These are phyloP conservation scores for Mionectes olivaceus DNA, from an alignment of 2,797 vertebrate species.

Conservation along the genomic window DNA sequence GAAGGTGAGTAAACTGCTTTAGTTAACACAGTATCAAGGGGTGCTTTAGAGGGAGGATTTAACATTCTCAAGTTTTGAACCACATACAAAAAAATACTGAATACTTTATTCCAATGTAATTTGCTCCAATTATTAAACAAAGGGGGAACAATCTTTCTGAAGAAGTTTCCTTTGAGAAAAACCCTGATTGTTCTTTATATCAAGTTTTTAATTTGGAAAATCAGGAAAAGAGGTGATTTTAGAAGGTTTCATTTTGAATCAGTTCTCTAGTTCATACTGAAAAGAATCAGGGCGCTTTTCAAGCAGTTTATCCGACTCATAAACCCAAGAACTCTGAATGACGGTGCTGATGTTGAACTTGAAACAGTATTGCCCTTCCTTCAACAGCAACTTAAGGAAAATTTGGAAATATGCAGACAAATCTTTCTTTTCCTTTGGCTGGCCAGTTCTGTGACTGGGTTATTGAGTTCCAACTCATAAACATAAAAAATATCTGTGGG, in stretches of 20 bases:
- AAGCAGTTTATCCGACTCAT: background rate
- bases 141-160: background rate
- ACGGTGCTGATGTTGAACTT: background rate
- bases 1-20: background rate
- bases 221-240: background rate
- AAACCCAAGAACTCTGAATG: background rate
- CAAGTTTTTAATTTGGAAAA: constrained; percentile 39
- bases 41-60: background rate
- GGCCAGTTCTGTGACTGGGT: background rate
- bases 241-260: background rate
- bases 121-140: constrained; percentile 39
- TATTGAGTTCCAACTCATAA: background rate
- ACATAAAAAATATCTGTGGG: background rate
- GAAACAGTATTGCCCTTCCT: background rate
- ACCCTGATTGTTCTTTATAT: background rate
- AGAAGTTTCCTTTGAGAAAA: constrained; percentile 7
- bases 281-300: background rate
- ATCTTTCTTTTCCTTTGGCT: background rate
- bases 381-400: background rate
- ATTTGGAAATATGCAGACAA: background rate
- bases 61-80: background rate
- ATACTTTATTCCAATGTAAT: constrained; percentile 17
- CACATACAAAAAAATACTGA: background rate
- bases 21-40: background rate
- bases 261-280: background rate